Evolutionary conservation across 1,140 invertebrate genomes (phyloP).

Genomic region (Drosophila sechellia): DNA sequence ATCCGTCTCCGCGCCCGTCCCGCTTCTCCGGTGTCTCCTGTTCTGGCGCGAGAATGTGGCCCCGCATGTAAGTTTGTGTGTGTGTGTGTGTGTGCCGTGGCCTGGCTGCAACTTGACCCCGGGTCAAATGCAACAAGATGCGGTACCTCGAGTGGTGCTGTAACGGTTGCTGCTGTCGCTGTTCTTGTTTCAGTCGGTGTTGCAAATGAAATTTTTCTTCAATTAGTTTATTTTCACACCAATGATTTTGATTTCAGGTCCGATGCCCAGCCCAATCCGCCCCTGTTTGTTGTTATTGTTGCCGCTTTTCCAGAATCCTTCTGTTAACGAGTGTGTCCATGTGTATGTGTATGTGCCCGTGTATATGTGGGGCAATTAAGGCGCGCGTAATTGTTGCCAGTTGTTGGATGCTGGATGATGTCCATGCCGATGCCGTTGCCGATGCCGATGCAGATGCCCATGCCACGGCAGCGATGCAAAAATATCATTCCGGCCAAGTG

Average conservation of each 20-base stretch:
- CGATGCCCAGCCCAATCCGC: conserved; percentile 22
- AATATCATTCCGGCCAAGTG: conserved; percentile 39
- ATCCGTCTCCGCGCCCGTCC: too few species aligned
- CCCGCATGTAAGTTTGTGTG: not conserved
- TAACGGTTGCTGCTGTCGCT: conserved; percentile 8
- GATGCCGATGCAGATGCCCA: conserved; percentile 21
- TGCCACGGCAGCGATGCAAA: conserved; percentile 24
- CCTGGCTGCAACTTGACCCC: conserved; percentile 69
- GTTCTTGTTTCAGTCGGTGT: conserved; percentile 8
- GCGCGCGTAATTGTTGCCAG: conserved; percentile 80
- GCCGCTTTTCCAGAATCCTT: conserved; percentile 31
- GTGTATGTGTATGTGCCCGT: not conserved
- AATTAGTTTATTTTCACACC: conserved; percentile 83
- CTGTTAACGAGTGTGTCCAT: conserved; percentile 50
- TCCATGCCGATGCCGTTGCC: conserved; percentile 11
- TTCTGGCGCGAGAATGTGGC: conserved; percentile 25
- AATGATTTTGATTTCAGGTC: conserved; percentile 79
- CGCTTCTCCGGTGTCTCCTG: conserved; percentile 33
- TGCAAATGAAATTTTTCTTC: conserved; percentile 80
- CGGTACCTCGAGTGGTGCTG: conserved; percentile 41
- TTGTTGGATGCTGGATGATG: conserved; percentile 63
- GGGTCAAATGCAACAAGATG: conserved; percentile 78
- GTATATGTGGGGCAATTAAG: conserved; percentile 70
- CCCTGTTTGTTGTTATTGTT: conserved; percentile 33
- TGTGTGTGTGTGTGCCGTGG: conserved; percentile 21